These are phyloP conservation scores for Balanococcus diminutus DNA, from an alignment of 2,888 invertebrate genomes.

Conservation along the genomic window DNA sequence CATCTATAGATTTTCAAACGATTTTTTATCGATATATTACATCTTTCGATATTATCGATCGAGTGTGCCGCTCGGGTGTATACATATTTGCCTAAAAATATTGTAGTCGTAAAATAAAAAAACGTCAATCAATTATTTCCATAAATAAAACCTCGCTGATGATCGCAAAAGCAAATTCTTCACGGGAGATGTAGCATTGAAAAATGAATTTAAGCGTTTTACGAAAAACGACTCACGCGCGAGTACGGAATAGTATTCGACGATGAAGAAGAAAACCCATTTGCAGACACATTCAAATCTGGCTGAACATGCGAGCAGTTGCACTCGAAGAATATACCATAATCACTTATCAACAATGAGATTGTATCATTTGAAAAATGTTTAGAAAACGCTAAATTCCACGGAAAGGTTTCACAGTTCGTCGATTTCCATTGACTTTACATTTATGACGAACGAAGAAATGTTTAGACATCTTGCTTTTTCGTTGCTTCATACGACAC, in stretches of 20 bases:
- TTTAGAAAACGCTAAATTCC: conserved; percentile 26
- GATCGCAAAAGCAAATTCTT: not conserved
- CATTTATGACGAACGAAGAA: conserved; percentile 38
- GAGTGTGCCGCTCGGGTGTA: too few species aligned
- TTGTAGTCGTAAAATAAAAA: not conserved
- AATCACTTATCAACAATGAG: conserved; percentile 10
- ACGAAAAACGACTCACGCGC: not conserved
- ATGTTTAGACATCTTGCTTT: conserved; percentile 21
- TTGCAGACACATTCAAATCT: conserved; percentile 2
- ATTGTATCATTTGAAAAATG: conserved; percentile 29
- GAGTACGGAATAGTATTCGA: not conserved
- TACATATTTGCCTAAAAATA: too few species aligned
- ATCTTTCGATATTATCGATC: too few species aligned
- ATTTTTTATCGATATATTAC: too few species aligned
- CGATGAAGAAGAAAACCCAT: not conserved
- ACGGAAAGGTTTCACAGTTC: conserved; percentile 25
- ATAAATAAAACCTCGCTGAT: not conserved
- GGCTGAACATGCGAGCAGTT: not conserved
- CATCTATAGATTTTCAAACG: too few species aligned
- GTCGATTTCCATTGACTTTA: conserved; percentile 27
- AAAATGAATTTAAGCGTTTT: not conserved
- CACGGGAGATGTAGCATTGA: not conserved
- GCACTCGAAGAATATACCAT: conserved; percentile 16
- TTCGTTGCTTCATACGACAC: not conserved
- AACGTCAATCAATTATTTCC: not conserved